phyloP scores from a whole-genome alignment of 1,140 invertebrate species.

The Solenopsis fugax region DNA sequence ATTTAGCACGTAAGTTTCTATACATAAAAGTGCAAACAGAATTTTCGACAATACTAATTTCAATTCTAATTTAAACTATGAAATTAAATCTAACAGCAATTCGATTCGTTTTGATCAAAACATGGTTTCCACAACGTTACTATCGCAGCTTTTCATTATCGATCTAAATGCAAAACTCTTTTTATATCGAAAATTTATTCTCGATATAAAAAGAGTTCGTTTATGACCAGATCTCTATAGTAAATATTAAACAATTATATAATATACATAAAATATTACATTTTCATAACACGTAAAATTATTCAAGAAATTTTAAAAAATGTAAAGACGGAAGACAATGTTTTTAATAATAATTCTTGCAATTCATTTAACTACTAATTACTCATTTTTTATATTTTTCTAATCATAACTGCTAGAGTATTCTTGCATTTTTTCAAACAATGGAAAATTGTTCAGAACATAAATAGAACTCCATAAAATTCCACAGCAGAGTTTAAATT shows the following conservation, averaged over 20 bases:
- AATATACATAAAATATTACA: neutral
- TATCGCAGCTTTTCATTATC: neutral
- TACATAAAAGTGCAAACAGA: neutral
- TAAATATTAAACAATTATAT: neutral
- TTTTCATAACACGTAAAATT: neutral
- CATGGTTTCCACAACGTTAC: neutral
- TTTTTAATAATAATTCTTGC: neutral
- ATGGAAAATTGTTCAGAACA: neutral
- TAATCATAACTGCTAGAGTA: neutral
- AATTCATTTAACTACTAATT: neutral
- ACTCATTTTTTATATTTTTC: neutral
- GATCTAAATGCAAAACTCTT: neutral
- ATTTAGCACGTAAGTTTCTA: too few species aligned
- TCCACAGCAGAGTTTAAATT: neutral
- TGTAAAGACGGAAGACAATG: neutral
- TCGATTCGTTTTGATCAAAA: neutral
- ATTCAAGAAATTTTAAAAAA: neutral
- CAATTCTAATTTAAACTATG: neutral
- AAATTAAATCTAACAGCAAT: neutral
- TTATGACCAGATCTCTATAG: neutral
- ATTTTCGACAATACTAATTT: conserved; percentile 9
- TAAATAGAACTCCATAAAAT: neutral
- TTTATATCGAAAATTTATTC: neutral
- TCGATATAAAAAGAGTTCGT: neutral
- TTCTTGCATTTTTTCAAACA: neutral